These are phyloP conservation scores for Melanotus villosus DNA, from an alignment of 2,888 invertebrate species.

Conservation along the genomic window DNA sequence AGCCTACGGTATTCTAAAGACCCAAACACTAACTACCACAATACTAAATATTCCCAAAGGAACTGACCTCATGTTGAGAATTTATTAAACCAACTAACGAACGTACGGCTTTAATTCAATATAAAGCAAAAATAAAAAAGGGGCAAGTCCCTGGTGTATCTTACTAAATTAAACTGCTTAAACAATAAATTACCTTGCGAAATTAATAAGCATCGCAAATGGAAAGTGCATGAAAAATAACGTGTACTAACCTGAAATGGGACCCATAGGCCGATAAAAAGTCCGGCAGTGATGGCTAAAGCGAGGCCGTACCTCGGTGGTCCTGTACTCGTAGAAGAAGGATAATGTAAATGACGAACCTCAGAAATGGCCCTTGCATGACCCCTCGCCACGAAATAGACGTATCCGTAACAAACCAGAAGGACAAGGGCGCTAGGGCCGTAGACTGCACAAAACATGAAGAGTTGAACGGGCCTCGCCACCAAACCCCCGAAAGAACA, in stretches of 20 bases:
- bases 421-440: constrained; percentile 74
- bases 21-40: too few species aligned
- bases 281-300: constrained; percentile 75
- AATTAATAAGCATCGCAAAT: too few species aligned
- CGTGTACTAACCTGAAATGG: constrained; percentile 72
- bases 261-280: constrained; percentile 74
- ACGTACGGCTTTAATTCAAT: too few species aligned
- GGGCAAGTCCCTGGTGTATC: too few species aligned
- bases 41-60: too few species aligned
- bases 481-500: constrained; percentile 71
- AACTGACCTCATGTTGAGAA: too few species aligned
- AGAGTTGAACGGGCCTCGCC: constrained; percentile 71
- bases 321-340: constrained; percentile 56
- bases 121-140: too few species aligned
- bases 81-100: too few species aligned
- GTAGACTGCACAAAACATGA: constrained; percentile 74
- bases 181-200: too few species aligned
- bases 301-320: constrained; percentile 75
- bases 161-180: too few species aligned
- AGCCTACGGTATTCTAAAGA: too few species aligned
- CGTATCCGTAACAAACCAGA: constrained; percentile 75
- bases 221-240: too few species aligned
- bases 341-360: constrained; percentile 71
- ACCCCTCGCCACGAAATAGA: constrained; percentile 75
- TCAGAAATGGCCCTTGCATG: constrained; percentile 77